Percentiles rank a stretch among this genome's conserved stretches.
phyloP scores from a whole-genome alignment of 2,888 invertebrate genomes.

The Synanthedon tipuliformis region DNA sequence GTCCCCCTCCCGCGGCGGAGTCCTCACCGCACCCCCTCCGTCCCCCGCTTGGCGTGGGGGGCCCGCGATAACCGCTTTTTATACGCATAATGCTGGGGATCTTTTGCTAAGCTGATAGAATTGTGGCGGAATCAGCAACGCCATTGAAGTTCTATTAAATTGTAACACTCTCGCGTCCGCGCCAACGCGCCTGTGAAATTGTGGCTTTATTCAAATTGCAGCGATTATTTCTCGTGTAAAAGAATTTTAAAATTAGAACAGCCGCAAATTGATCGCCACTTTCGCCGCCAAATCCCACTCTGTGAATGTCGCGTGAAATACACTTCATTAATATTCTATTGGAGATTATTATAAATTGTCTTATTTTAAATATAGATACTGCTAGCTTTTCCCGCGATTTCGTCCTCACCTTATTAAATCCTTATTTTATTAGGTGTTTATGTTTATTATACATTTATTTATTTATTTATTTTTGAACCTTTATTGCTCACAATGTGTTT shows the following conservation, averaged over 20 bases:
- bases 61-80: conserved; percentile 64
- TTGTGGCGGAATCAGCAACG: conserved; percentile 66
- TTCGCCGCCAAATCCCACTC: too few species aligned
- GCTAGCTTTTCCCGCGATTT: too few species aligned
- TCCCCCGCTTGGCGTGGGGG: conserved; percentile 17
- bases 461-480: too few species aligned
- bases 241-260: conserved; percentile 17
- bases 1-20: conserved; percentile 12
- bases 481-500: too few species aligned
- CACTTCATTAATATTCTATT: too few species aligned
- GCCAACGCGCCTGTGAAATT: conserved; percentile 64
- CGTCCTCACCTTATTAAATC: too few species aligned
- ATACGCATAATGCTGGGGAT: conserved; percentile 65
- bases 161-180: conserved; percentile 62
- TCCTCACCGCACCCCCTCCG: conserved; percentile 7
- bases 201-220: conserved; percentile 63
- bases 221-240: conserved; percentile 40
- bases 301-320: too few species aligned
- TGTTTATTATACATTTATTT: too few species aligned
- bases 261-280: background rate
- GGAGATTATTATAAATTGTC: too few species aligned
- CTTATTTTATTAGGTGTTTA: too few species aligned
- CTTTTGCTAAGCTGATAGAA: conserved; percentile 68
- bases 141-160: conserved; percentile 70
- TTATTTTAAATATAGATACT: too few species aligned